Evolutionary conservation across 1,140 invertebrate genomes (phyloP).

Genomic region (Diorhabda carinulata): DNA sequence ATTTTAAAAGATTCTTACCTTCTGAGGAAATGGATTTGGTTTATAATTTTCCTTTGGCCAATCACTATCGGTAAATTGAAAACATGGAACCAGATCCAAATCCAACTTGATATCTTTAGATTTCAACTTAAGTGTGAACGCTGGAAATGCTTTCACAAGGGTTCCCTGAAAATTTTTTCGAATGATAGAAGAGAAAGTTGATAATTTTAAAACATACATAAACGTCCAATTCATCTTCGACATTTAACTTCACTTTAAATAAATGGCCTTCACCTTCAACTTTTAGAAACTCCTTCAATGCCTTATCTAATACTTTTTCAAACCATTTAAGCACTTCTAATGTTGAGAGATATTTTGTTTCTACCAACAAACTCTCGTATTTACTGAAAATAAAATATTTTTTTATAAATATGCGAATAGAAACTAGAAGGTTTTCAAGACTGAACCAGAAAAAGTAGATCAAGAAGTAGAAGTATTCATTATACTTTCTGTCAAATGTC

Average conservation of each 20-base stretch:
- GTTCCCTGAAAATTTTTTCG: slow-evolving; percentile 18
- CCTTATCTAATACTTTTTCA: slow-evolving; percentile 32
- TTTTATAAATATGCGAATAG: background rate
- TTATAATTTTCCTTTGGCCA: slow-evolving; percentile 37
- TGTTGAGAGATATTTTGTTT: slow-evolving; percentile 24
- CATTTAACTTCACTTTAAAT: slow-evolving; percentile 13
- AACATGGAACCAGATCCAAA: slow-evolving; percentile 43
- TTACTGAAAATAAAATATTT: slow-evolving; percentile 17
- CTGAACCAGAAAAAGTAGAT: no score
- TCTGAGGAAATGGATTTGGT: slow-evolving; percentile 19
- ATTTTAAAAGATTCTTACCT: slow-evolving; percentile 11
- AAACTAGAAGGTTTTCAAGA: no score
- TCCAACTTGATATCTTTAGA: slow-evolving; percentile 29
- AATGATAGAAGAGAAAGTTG: background rate
- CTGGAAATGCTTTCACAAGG: slow-evolving; percentile 31
- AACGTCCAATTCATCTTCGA: slow-evolving; percentile 5
- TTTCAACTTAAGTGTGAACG: slow-evolving; percentile 39
- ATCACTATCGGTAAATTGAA: slow-evolving; percentile 32
- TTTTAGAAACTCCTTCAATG: slow-evolving; percentile 21
- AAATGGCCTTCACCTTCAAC: slow-evolving; percentile 6
- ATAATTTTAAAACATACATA: slow-evolving; percentile 11
- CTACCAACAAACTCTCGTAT: slow-evolving; percentile 24
- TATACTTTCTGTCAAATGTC: no score
- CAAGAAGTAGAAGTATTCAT: no score
- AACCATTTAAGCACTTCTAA: slow-evolving; percentile 36